These are phyloP conservation scores for Tortrix viridana DNA, from an alignment of 2,888 invertebrate species.

Conservation along the genomic window DNA sequence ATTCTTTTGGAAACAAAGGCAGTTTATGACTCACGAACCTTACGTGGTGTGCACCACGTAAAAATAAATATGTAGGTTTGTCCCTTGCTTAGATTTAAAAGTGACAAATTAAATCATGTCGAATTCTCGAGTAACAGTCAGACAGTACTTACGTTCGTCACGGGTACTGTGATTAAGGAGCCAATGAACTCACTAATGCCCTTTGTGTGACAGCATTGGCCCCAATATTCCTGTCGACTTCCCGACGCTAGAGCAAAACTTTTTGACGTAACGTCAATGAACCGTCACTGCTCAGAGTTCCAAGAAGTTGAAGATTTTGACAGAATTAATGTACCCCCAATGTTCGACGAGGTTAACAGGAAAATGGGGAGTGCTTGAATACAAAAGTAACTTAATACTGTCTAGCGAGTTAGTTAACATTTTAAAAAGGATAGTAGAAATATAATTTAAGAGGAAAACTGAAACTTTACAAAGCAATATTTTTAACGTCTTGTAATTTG, in stretches of 20 bases:
- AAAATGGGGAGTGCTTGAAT: too few species aligned
- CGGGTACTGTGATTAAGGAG: slow-evolving; percentile 45
- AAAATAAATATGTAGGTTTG: background rate
- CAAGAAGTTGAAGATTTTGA: slow-evolving; percentile 5
- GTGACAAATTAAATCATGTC: slow-evolving; percentile 34
- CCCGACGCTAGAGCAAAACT: background rate
- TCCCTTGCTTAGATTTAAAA: slow-evolving; percentile 21
- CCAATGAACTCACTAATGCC: slow-evolving; percentile 40
- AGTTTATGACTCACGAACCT: background rate
- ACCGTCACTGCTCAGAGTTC: background rate
- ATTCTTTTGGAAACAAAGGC: background rate
- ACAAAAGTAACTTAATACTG: too few species aligned
- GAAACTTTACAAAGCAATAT: background rate
- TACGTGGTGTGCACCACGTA: background rate
- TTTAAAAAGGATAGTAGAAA: too few species aligned
- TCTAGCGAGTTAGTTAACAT: too few species aligned
- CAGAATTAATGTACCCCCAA: slow-evolving; percentile 4
- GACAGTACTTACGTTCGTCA: slow-evolving; percentile 41
- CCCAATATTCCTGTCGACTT: background rate
- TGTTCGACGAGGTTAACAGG: background rate
- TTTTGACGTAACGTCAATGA: slow-evolving; percentile 10
- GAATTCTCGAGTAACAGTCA: slow-evolving; percentile 41
- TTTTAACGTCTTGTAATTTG: slow-evolving; percentile 7
- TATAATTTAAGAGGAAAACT: too few species aligned
- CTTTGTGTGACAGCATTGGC: background rate